Conservation (phyloP, 35 echinoderm and acorn worm species). For the Apostichopus californicus region DNA sequence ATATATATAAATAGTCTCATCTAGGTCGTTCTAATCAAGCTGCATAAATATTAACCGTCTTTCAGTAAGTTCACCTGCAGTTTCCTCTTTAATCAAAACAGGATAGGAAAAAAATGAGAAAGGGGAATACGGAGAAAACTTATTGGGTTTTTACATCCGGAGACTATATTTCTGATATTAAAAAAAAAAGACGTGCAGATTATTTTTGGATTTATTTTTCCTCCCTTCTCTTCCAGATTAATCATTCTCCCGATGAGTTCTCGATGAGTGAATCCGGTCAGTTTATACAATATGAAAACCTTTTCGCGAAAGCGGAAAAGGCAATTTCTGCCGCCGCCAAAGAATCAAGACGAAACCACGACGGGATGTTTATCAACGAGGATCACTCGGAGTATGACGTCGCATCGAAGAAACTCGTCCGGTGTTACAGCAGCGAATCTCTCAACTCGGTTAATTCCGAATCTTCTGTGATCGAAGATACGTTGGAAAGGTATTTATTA, state of each 20-base stretch:
- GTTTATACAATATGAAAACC: constrained; percentile 91
- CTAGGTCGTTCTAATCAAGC: no score
- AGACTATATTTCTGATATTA: no score
- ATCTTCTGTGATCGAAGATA: constrained; percentile 81
- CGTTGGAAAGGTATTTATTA: constrained; percentile 61
- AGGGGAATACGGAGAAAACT: no score
- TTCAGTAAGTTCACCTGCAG: no score
- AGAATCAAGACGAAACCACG: constrained; percentile 68
- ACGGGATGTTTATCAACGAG: constrained; percentile 50
- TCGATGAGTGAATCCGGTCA: constrained; percentile 64
- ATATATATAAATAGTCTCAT: no score
- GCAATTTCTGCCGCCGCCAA: constrained; percentile 81
- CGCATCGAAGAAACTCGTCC: constrained; percentile 72
- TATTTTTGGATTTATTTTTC: not conserved
- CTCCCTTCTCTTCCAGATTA: constrained; percentile 18
- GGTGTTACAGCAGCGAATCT: constrained; percentile 89
- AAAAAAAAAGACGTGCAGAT: no score
- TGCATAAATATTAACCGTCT: no score
- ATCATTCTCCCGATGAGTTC: constrained; percentile 47
- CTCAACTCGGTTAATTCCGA: constrained; percentile 84
- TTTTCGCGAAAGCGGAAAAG: constrained; percentile 86
- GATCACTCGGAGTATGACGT: constrained; percentile 70
- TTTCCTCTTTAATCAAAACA: no score
- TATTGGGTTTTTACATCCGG: no score
- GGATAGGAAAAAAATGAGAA: no score